A percentile compares a stretch with the other conserved stretches of the same genome.
phyloP scores from a whole-genome alignment of 1,140 invertebrate species.

The Homalodisca vitripennis region DNA sequence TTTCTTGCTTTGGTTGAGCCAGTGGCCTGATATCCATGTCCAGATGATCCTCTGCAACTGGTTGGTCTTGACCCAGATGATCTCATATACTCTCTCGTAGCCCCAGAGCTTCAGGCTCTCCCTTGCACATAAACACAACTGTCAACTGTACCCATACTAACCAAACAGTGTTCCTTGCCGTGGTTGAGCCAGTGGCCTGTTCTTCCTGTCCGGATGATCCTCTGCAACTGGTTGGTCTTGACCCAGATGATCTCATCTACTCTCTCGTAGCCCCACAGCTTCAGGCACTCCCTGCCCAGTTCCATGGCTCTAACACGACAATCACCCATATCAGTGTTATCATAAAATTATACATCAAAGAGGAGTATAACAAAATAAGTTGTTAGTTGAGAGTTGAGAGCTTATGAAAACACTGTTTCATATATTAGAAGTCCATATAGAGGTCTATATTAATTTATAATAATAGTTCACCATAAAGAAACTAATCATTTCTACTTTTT shows the following conservation, averaged over 20 bases:
- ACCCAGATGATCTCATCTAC: conserved; percentile 99
- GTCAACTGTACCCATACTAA: conserved; percentile 43
- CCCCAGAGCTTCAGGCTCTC: conserved; percentile 93
- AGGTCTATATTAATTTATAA: too few species aligned
- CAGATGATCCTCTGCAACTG: conserved; percentile 96
- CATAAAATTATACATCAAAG: too few species aligned
- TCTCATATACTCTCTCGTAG: conserved; percentile 94
- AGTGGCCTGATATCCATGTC: conserved; percentile 95
- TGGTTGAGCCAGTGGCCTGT: conserved; percentile 99
- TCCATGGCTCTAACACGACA: conserved; percentile 90
- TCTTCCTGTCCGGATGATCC: conserved; percentile 94
- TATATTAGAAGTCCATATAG: too few species aligned
- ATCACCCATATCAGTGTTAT: too few species aligned
- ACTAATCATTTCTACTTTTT: too few species aligned
- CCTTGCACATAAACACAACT: conserved; percentile 76
- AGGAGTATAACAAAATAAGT: too few species aligned
- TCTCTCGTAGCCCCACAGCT: conserved; percentile 93
- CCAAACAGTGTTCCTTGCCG: conserved; percentile 97
- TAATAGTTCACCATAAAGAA: too few species aligned
- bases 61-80: conserved; percentile 99
- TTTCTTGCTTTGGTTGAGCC: conserved; percentile 98
- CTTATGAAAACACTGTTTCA: too few species aligned
- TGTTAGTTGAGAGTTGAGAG: too few species aligned
- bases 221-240: conserved; percentile 96
- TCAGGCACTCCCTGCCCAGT: conserved; percentile 87